Percentiles rank a stretch among this genome's conserved stretches.
These are phyloP conservation scores for Notarius lentiginosus DNA, from an alignment of 2,113 vertebrate genomes.

Conservation along the genomic window DNA sequence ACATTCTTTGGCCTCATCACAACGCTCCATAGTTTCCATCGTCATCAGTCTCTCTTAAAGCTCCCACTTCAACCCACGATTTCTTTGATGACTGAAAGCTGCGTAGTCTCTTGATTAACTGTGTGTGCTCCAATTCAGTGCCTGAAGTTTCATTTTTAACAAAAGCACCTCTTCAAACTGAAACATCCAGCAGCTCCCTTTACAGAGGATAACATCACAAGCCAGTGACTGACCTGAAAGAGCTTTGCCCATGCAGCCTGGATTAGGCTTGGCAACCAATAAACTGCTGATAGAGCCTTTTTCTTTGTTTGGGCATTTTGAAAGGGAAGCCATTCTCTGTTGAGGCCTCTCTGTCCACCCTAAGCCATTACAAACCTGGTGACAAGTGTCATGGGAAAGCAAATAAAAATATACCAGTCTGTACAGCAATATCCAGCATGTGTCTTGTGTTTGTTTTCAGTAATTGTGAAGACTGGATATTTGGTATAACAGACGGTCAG, in stretches of 20 bases:
- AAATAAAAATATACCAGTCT: constrained; percentile 28
- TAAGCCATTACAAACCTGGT: constrained; percentile 29
- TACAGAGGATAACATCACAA: constrained; percentile 60
- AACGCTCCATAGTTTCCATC: constrained; percentile 34
- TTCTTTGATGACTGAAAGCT: constrained; percentile 20
- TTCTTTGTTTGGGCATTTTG: constrained; percentile 62
- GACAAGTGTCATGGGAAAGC: constrained; percentile 36
- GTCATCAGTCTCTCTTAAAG: constrained; percentile 9
- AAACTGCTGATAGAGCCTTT: constrained; percentile 72
- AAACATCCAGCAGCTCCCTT: constrained; percentile 38
- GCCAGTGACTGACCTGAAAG: constrained; percentile 62
- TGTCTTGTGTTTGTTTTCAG: constrained; percentile 19
- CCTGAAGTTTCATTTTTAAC: constrained; percentile 43
- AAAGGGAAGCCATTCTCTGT: constrained; percentile 56
- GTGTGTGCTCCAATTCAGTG: constrained; percentile 19
- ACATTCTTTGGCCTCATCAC: constrained; percentile 32
- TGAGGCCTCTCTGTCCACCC: constrained; percentile 10
- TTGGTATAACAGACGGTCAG: constrained; percentile 24
- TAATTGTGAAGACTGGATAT: neutral
- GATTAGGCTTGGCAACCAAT: constrained; percentile 66
- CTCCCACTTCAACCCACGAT: constrained; percentile 13
- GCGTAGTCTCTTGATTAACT: constrained; percentile 38
- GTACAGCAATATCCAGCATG: constrained; percentile 24
- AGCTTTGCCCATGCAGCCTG: constrained; percentile 59
- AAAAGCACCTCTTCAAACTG: constrained; percentile 41